Evolutionary conservation across 2,113 vertebrate species (phyloP).

Genomic region (Periophthalmodon schlosseri): DNA sequence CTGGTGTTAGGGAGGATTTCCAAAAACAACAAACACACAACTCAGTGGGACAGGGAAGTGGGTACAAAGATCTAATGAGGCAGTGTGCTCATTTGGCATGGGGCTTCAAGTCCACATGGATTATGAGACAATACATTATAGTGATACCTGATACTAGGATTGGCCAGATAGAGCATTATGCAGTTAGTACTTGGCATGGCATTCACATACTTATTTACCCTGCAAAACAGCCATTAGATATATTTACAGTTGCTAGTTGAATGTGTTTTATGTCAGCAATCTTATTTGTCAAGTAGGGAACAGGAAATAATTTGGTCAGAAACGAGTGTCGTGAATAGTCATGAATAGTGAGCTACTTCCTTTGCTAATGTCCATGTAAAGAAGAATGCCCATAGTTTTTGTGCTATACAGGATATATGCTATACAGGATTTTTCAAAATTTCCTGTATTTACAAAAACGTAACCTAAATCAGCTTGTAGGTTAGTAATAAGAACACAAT

Average conservation of each 20-base stretch:
- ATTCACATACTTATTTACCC: not conserved
- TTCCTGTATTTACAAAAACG: not conserved
- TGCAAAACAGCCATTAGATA: not conserved
- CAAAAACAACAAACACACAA: constrained; percentile 26
- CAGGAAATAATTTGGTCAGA: not conserved
- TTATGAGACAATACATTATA: not conserved
- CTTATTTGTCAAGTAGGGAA: not conserved
- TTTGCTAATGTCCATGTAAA: too few species aligned
- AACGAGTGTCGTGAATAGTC: not conserved
- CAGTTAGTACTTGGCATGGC: not conserved
- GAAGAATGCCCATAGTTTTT: too few species aligned
- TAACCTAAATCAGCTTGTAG: not conserved
- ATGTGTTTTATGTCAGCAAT: not conserved
- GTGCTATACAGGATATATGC: too few species aligned
- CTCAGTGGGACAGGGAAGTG: constrained; percentile 14
- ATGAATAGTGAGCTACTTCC: not conserved
- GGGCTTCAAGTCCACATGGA: not conserved
- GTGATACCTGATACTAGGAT: not conserved
- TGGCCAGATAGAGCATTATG: not conserved
- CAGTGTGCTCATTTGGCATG: constrained; percentile 9
- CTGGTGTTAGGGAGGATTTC: constrained; percentile 14
- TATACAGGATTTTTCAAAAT: not conserved
- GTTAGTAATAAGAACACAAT: too few species aligned
- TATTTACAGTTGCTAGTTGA: not conserved
- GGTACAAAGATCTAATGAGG: constrained; percentile 18